Percentiles rank a stretch among this genome's conserved stretches.
phyloP scores from a whole-genome alignment of 2,888 invertebrate genomes.

The Stegana nigrithorax region DNA sequence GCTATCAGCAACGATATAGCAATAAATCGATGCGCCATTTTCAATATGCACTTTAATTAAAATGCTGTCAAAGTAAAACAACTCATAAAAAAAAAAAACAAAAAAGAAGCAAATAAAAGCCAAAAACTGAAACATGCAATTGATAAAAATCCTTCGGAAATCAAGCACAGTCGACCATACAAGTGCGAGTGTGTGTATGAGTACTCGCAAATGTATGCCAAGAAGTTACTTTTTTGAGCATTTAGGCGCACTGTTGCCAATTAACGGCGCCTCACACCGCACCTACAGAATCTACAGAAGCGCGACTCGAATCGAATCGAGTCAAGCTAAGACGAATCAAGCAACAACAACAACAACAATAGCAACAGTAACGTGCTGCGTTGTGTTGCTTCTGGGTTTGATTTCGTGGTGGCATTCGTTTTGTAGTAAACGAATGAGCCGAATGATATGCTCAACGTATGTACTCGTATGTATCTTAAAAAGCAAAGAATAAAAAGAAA shows the following conservation, averaged over 20 bases:
- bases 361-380: neutral
- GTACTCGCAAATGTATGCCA: neutral
- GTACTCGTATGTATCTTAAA: conserved; percentile 19
- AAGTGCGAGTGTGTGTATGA: neutral
- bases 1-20: no score
- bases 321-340: conserved; percentile 17
- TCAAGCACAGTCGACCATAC: conserved; percentile 37
- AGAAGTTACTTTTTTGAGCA: neutral
- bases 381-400: neutral
- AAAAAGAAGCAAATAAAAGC: neutral
- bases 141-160: conserved; percentile 57
- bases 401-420: neutral
- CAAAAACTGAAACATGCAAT: conserved; percentile 4
- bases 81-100: neutral
- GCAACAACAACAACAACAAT: neutral
- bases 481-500: no score
- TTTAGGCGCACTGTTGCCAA: conserved; percentile 47
- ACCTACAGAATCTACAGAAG: no score
- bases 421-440: conserved; percentile 49
- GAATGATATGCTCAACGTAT: conserved; percentile 35
- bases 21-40: no score
- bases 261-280: conserved; percentile 32
- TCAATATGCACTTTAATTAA: neutral
- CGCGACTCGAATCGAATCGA: no score
- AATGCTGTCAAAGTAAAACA: conserved; percentile 1